Evolutionary conservation across 1,140 invertebrate species (phyloP).

Genomic region (Calephelis nemesis): DNA sequence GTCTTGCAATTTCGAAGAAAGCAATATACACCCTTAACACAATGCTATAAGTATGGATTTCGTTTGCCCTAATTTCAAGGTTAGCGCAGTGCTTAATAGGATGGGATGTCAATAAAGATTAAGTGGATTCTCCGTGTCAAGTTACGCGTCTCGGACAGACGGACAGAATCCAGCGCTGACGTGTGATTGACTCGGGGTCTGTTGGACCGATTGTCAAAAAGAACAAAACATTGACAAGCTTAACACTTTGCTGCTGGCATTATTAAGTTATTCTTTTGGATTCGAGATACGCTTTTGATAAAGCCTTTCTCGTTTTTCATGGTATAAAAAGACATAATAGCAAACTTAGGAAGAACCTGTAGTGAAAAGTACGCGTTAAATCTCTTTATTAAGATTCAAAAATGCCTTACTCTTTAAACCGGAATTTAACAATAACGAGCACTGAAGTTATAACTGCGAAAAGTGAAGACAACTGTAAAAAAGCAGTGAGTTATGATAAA

Average conservation of each 20-base stretch:
- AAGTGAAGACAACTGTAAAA: too few relatives aligned
- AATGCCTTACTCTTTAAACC: too few relatives aligned
- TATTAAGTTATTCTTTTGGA: slow-evolving; percentile 25
- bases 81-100: slow-evolving; percentile 22
- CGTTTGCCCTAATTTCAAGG: not conserved
- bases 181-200: slow-evolving; percentile 58
- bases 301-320: not conserved
- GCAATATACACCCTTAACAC: slow-evolving; percentile 14
- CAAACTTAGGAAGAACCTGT: too few relatives aligned
- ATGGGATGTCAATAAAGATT: slow-evolving; percentile 70
- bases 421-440: too few relatives aligned
- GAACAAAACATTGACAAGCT: slow-evolving; percentile 48
- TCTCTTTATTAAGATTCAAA: too few relatives aligned
- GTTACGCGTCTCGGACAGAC: slow-evolving; percentile 59
- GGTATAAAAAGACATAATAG: too few relatives aligned
- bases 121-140: slow-evolving; percentile 63
- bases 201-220: slow-evolving; percentile 40
- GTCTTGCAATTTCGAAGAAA: slow-evolving; percentile 28
- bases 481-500: too few relatives aligned
- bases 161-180: slow-evolving; percentile 62
- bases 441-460: too few relatives aligned
- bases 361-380: too few relatives aligned
- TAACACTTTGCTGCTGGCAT: slow-evolving; percentile 29
- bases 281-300: not conserved
- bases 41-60: slow-evolving; percentile 30